phyloP scores from a whole-genome alignment of 2,113 vertebrate genomes.

The Sebastes fasciatus region DNA sequence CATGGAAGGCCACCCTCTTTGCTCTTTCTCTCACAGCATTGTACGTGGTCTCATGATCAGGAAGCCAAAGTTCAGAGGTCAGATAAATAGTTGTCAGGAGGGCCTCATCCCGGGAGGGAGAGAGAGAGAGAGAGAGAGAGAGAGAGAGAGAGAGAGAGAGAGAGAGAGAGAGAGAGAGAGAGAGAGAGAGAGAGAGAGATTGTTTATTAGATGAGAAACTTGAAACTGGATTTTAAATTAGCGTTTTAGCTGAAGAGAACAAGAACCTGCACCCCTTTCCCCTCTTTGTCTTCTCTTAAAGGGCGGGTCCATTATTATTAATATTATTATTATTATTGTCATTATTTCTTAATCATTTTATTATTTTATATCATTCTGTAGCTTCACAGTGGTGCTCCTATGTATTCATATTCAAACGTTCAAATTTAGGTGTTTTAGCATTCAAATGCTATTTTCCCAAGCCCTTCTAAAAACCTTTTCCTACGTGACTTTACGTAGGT shows the following conservation, averaged over 20 bases:
- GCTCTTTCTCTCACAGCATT: neutral
- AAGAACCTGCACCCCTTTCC: neutral
- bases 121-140: constrained; percentile 30
- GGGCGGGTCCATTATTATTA: no score
- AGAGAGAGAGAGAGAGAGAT: constrained; percentile 26
- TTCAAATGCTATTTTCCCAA: no score
- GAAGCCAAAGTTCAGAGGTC: constrained; percentile 67
- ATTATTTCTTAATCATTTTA: no score
- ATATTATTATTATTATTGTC: no score
- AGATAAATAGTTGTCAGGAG: constrained; percentile 75
- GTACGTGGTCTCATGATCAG: constrained; percentile 43
- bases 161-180: constrained; percentile 42
- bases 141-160: neutral
- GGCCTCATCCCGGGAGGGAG: constrained; percentile 59
- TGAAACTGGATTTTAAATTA: constrained; percentile 39
- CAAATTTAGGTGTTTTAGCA: no score
- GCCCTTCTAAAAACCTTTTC: no score
- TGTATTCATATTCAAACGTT: no score
- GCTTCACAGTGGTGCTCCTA: no score
- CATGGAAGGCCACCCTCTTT: neutral
- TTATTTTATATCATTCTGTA: no score
- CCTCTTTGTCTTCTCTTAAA: neutral
- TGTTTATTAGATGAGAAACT: constrained; percentile 44
- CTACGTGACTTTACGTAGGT: no score
- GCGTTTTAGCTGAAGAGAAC: neutral